Conservation (phyloP, 2,888 invertebrate genomes). For the Diarsia rubi region DNA sequence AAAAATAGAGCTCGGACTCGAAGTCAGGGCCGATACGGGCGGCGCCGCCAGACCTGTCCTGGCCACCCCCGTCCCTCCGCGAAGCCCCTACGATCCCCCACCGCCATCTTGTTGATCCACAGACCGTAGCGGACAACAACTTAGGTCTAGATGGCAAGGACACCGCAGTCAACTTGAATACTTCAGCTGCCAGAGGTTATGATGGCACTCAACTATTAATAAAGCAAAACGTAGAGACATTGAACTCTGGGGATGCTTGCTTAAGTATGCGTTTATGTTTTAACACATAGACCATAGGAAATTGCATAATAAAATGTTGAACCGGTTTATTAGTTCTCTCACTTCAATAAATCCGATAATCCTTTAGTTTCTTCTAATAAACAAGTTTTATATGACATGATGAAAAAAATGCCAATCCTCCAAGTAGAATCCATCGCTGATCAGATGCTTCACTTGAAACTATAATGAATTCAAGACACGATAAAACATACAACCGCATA, state of each 20-base stretch:
- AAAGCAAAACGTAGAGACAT: conserved; percentile 62
- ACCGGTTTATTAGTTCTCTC: conserved; percentile 75
- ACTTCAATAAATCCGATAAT: conserved; percentile 70
- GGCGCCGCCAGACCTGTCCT: conserved; percentile 76
- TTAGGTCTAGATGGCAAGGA: conserved; percentile 79
- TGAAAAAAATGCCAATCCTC: conserved; percentile 43
- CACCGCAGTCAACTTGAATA: conserved; percentile 73
- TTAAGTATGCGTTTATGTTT: conserved; percentile 59
- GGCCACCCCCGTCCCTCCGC: conserved; percentile 80
- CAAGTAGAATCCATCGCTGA: conserved; percentile 19
- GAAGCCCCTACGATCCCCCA: conserved; percentile 76
- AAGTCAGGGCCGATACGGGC: conserved; percentile 77
- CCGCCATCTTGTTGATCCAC: conserved; percentile 87
- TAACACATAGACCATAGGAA: conserved; percentile 66
- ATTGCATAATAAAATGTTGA: conserved; percentile 74
- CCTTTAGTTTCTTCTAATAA: conserved; percentile 63
- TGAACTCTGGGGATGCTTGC: conserved; percentile 63
- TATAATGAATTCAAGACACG: neutral
- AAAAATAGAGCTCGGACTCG: conserved; percentile 86
- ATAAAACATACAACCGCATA: neutral
- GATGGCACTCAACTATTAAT: conserved; percentile 61
- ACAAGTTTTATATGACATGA: conserved; percentile 61
- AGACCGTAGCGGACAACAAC: conserved; percentile 79
- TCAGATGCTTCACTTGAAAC: neutral
- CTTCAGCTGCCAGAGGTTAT: conserved; percentile 63